Evolutionary conservation across 1,140 invertebrate species (phyloP).

Genomic region (Panagrolaimus sp.): DNA sequence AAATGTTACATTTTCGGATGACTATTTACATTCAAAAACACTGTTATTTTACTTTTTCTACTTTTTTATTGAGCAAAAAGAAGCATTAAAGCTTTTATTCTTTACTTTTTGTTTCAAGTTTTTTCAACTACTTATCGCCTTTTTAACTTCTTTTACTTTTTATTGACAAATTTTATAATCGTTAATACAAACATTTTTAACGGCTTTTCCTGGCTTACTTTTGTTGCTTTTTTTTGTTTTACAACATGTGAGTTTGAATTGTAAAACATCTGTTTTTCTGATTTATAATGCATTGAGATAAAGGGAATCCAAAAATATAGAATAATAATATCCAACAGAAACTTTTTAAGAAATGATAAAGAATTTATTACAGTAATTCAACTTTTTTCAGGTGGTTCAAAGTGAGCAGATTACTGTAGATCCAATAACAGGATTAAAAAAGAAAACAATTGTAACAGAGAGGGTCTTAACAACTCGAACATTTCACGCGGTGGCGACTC

Average conservation of each 20-base stretch:
- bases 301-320: background rate
- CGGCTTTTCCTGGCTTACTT: background rate
- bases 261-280: background rate
- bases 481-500: slow-evolving; percentile 21
- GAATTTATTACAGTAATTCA: no score
- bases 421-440: slow-evolving; percentile 44
- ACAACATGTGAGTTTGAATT: background rate
- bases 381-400: slow-evolving; percentile 31
- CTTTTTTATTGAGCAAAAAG: no score
- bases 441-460: slow-evolving; percentile 48
- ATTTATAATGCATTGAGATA: background rate
- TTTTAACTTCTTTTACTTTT: slow-evolving; percentile 1
- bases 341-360: no score
- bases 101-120: no score
- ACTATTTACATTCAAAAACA: no score
- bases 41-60: no score
- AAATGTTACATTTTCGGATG: no score
- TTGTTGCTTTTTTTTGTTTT: background rate
- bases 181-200: background rate
- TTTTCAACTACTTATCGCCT: background rate
- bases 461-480: slow-evolving; percentile 38
- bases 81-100: no score
- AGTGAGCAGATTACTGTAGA: slow-evolving; percentile 42
- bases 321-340: no score
- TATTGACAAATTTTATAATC: slow-evolving; percentile 5